phyloP scores from a whole-genome alignment of 1,140 invertebrate genomes.

The Drosophila chauvacae region DNA sequence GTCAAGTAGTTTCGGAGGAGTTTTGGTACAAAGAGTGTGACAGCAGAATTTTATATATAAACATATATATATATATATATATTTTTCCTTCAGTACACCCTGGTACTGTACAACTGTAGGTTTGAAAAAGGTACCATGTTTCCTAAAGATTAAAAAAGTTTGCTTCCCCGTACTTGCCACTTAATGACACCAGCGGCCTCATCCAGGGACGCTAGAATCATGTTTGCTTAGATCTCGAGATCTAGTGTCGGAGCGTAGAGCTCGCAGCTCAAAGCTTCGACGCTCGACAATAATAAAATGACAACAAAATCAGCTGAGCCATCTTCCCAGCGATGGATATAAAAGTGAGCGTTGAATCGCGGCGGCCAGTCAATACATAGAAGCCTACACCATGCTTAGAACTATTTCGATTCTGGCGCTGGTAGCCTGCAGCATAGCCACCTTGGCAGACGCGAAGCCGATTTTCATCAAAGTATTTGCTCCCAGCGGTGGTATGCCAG shows the following conservation, averaged over 20 bases:
- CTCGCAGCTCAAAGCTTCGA: constrained; percentile 30
- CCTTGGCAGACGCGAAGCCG: constrained; percentile 52
- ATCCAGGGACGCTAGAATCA: constrained; percentile 20
- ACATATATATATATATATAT: too few relatives aligned
- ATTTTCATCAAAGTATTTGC: constrained; percentile 62
- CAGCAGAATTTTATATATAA: too few relatives aligned
- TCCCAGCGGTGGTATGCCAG: constrained; percentile 47
- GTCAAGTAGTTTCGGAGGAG: too few relatives aligned
- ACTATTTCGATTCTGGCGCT: constrained; percentile 53
- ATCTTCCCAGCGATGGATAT: constrained; percentile 51
- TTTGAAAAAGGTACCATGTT: neutral
- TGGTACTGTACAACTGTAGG: neutral
- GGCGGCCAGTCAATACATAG: constrained; percentile 54
- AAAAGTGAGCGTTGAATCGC: constrained; percentile 54
- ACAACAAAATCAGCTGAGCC: constrained; percentile 39
- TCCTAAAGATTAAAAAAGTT: constrained; percentile 8
- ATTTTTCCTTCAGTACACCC: too few relatives aligned
- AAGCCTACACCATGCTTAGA: constrained; percentile 54
- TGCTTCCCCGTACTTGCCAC: constrained; percentile 27
- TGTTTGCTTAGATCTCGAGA: constrained; percentile 61
- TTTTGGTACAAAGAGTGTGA: too few relatives aligned
- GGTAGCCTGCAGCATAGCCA: constrained; percentile 31
- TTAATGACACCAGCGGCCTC: constrained; percentile 6
- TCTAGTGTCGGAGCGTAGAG: constrained; percentile 19
- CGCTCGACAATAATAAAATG: constrained; percentile 51